Percentiles rank a stretch among this genome's conserved stretches.
These are phyloP conservation scores for Motacilla alba DNA, from an alignment of 2,113 vertebrate genomes.

Conservation along the genomic window DNA sequence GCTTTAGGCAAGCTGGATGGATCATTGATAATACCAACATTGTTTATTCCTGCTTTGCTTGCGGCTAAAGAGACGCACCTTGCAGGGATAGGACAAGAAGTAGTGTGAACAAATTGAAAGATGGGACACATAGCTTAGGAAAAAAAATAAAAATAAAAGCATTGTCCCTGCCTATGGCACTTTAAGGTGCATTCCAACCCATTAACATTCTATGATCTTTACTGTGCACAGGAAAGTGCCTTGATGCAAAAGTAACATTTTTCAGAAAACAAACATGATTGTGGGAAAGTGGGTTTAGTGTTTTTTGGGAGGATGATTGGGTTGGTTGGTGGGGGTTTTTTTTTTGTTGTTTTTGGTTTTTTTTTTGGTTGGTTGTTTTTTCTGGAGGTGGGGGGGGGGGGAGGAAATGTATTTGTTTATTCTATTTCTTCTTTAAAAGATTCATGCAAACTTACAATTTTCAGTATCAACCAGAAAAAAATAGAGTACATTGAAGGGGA, in stretches of 20 bases:
- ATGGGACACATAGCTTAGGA: neutral
- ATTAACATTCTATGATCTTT: neutral
- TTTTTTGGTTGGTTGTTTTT: too few relatives aligned
- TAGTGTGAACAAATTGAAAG: neutral
- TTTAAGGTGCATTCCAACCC: neutral
- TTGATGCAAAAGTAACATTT: neutral
- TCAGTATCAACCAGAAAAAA: neutral
- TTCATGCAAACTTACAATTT: neutral
- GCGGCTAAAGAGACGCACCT: neutral
- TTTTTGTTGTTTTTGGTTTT: neutral
- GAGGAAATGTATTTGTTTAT: neutral
- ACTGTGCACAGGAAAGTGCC: neutral
- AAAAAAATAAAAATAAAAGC: neutral
- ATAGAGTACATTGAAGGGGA: neutral
- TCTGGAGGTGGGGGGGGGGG: too few relatives aligned
- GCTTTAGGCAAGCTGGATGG: neutral
- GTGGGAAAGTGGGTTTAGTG: neutral
- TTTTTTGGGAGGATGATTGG: fast-evolving
- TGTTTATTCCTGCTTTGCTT: neutral
- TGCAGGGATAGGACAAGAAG: neutral
- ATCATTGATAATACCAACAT: neutral
- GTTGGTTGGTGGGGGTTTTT: neutral
- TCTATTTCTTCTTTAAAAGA: neutral
- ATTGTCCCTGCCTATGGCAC: neutral
- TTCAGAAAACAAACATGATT: neutral